Base-by-base conservation (phyloP, 2,797 vertebrate species). In the Anabas testudineus region DNA sequence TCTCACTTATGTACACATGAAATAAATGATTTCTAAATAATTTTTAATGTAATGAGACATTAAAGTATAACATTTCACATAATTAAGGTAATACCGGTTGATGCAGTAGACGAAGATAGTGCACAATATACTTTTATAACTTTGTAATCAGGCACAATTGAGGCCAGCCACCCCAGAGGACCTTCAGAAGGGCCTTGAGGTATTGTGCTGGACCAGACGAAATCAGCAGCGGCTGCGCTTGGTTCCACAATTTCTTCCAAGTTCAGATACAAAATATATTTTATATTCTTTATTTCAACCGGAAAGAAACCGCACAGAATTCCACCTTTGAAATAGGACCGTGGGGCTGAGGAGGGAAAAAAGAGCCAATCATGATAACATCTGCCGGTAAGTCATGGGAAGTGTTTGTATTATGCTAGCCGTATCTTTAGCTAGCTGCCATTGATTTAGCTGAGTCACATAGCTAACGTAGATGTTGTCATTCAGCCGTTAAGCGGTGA, bases 361-460 rank as follows among this genome's bases (percentile, higher is more conserved):
- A 72, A 74, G 60, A 82, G 57, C 42, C 78, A 80, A 90, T n/a
- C 71, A 95, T 95, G 94, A 94, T 95, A 81, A 95, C 94, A 36
- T 95, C 94, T 55, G 94, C 94, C 57, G 94, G 94, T 95, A 85
- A 91, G 93, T 76, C 21, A 5, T 37, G 3, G 2, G 48, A 49
- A 45, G 18, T 47, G 37, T 49, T 26, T 77, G 80, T 71, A 56
- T 86, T 83, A 74, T 71, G 64, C 18, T 85, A 74, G 69, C 58
- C 1, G 22, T 37, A 30, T 48, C 28, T 71, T 46, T 39, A 84
- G 68, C 82, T 74, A 56, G 68, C 75, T 60, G 68, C 81, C 84
- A 88, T 91, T 93, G 90, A 93, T 91, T 94, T 92, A 95, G 94
- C 94, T 95, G 94, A 95, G 94, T 95, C 94, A 95, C 94, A 95